Conservation (phyloP, 2,797 vertebrate species). For the Phataginus tetradactyla region DNA sequence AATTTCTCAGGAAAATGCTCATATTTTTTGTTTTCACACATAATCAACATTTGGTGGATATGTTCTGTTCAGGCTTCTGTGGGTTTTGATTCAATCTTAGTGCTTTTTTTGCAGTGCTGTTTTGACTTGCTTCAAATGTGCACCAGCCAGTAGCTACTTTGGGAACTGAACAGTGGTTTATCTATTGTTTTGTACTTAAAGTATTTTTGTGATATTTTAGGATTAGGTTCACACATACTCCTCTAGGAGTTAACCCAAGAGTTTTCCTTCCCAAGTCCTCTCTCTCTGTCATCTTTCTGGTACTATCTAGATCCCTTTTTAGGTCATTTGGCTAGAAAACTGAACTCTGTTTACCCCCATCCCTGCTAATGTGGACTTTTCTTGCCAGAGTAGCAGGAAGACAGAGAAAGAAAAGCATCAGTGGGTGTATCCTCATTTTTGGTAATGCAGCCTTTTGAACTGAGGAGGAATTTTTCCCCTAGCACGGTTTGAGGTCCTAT, state of each 20-base stretch:
- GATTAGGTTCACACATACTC: neutral
- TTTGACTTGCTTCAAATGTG: neutral
- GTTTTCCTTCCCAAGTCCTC: neutral
- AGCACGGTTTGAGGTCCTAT: neutral
- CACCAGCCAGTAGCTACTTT: neutral
- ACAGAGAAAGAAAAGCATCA: neutral
- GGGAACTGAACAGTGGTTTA: neutral
- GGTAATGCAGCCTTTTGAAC: neutral
- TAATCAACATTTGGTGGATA: neutral
- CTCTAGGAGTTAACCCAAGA: neutral
- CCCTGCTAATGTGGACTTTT: neutral
- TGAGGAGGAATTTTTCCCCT: neutral
- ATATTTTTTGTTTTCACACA: neutral
- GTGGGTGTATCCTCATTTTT: neutral
- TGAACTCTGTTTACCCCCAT: fast-evolving
- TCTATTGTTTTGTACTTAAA: neutral
- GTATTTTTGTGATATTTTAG: neutral
- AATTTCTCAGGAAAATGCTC: neutral
- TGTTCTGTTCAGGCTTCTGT: neutral
- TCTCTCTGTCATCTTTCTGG: neutral
- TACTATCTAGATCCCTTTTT: neutral
- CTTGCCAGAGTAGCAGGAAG: neutral
- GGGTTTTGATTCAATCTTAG: neutral
- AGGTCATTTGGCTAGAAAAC: neutral
- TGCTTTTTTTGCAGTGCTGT: neutral